Percentiles rank a stretch among this genome's conserved stretches.
Conservation (phyloP, 2,113 vertebrate genomes). For the Talpa occidentalis region DNA sequence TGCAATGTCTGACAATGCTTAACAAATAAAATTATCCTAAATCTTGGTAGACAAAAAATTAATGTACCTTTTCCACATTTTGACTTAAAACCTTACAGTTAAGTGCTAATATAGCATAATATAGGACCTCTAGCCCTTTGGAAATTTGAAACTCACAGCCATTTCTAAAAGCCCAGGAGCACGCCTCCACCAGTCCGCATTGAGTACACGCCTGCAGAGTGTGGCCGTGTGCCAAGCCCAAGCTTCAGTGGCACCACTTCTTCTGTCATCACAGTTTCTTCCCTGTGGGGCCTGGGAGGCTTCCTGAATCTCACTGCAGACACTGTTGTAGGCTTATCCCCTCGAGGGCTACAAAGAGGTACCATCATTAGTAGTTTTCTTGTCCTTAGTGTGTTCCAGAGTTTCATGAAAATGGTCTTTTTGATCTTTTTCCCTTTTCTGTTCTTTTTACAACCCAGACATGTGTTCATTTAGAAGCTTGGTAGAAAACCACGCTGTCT, state of each 20-base stretch:
- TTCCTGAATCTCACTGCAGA: not conserved
- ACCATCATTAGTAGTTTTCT: not conserved
- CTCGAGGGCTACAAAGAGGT: not conserved
- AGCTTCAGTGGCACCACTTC: not conserved
- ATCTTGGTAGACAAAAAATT: not conserved
- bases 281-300: not conserved
- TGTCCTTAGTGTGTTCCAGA: not conserved
- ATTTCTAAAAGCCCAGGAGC: not conserved
- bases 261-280: not conserved
- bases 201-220: fast-evolving
- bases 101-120: not conserved
- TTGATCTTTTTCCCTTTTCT: not conserved
- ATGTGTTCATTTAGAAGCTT: not conserved
- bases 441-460: not conserved
- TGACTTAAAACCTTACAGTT: not conserved
- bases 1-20: not conserved
- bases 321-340: not conserved
- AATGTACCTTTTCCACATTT: not conserved
- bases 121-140: not conserved
- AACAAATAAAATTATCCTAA: not conserved
- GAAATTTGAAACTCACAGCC: not conserved
- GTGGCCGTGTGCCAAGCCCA: fast-evolving
- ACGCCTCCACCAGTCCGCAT: not conserved
- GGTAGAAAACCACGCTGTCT: not conserved
- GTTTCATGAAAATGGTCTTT: not conserved